phyloP scores from a whole-genome alignment of 2,888 invertebrate species.

The Morinoia aosen region DNA sequence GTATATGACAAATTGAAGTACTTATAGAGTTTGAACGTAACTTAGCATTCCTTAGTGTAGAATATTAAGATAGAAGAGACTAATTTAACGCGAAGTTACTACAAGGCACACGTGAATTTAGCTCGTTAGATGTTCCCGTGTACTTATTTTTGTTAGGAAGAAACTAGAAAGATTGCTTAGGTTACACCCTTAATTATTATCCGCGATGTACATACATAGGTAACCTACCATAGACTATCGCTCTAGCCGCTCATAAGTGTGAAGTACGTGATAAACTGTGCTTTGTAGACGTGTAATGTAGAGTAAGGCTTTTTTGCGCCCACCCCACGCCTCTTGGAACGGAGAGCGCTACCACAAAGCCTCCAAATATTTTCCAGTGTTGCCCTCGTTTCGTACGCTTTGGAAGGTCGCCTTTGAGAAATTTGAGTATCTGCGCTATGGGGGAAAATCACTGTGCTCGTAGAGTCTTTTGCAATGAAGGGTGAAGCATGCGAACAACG shows the following conservation, averaged over 20 bases:
- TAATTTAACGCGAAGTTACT: constrained; percentile 5
- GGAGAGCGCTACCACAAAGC: neutral
- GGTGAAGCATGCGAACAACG: neutral
- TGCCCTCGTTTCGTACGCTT: neutral
- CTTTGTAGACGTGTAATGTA: constrained; percentile 45
- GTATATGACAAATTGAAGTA: neutral
- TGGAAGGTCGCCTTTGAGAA: neutral
- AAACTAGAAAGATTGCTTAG: constrained; percentile 19
- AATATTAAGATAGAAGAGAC: constrained; percentile 15
- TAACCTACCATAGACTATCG: constrained; percentile 4
- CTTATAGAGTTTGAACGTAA: constrained; percentile 23
- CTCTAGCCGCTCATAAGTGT: constrained; percentile 49
- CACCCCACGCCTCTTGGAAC: neutral
- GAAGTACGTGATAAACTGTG: constrained; percentile 53
- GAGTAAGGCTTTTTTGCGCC: neutral
- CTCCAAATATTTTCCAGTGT: neutral
- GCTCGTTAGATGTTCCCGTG: constrained; percentile 32
- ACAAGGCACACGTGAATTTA: neutral
- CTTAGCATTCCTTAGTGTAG: neutral
- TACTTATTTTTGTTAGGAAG: constrained; percentile 31
- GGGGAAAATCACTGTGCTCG: neutral
- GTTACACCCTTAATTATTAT: neutral
- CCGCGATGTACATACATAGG: constrained; percentile 18
- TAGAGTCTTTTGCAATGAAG: neutral
- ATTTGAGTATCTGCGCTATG: neutral